Evolutionary conservation across 2,797 vertebrate genomes (phyloP), one percentile per base, ranked within the genome.

Genomic region (Melanotaenia nigrans): DNA sequence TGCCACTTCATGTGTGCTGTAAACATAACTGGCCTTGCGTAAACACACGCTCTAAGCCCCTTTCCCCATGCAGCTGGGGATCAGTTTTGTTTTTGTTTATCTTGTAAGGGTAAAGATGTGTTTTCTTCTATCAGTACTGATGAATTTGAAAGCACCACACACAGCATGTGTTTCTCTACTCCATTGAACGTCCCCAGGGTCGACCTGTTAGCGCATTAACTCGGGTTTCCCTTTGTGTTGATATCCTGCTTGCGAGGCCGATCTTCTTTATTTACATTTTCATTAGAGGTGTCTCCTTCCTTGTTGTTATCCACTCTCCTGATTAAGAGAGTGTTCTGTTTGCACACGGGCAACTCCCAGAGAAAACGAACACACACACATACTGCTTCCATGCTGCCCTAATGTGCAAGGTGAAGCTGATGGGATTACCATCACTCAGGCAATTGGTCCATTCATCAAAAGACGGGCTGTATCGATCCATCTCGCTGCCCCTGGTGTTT

Each of bases 381-480:
- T 8, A 20, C 66, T 11, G 77, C 86, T 76, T 88, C 83, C 79
- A 81, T 87, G 85, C 85, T 83, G 83, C 90, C 83, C 75, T 87
- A 87, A 89, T 91, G 87, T 85, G 86, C 64, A 67, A 75, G 86
- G 68, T 80, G 80, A 83, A 88, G 89, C 86, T 77, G 89, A 92
- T 90, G 88, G 91, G 89, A 89, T 93, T 91, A 89, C 83, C 90
- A 92, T 93, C 91, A 85, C 91, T 92, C 89, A 90, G 91, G 86
- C 85, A 85, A 89, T 91, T 92, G 92, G 91, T 87, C 90, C 91
- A 92, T 94, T 93, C 89, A 93, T 94, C 91, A 93, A 88, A 91
- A 87, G 90, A 91, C 91, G 83, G 86, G 88, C 86, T 63, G 77
- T 77, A 94, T 94, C 11, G 92, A 94, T 94, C 89, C 83, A 79